Evolutionary conservation across 2,888 invertebrate species (phyloP), one percentile per base, ranked within the genome.

Genomic region (Digitonthophagus gazella): DNA sequence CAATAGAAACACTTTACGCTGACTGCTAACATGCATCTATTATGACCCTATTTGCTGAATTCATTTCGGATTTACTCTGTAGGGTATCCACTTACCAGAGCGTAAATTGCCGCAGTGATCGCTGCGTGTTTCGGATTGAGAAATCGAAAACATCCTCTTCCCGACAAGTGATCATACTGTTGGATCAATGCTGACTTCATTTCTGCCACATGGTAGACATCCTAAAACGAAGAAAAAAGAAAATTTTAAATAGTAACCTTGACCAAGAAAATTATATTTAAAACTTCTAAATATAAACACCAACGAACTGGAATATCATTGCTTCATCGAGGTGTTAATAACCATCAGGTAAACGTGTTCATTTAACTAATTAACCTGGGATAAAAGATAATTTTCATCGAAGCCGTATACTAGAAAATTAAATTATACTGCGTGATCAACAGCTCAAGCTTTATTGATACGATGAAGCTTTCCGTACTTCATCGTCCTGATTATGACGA

Each of bases 141-240:
- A 61, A 61, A 61, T 61, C 61, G 61, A 61, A 16, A 61, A 61
- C 61, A 61, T 61, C 61, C 61, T 20, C 61, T 15, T 18, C 61
- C 19, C 8, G 61, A 61, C 18, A 61, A 61, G 18, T 61, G 61
- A 61, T 61, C 61, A 61, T 61, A 61, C n/a, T 18, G 61, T 19
- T 16, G 19, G 20, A 61, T 19, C 18, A 61, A n/a, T 18, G 61
- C 20, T 14, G 61, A 61, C 61, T 19, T 61, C 61, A 61, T 61
- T 61, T 61, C 61, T 61, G 20, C 61, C 61, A 20, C 61, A 61
- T 61, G 61, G 61, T 61, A 61, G 61, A 19, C 18, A 19, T 61
- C n/a, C 61, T 61, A 20, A 18, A 58, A 61, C 15, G n/a, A 61
- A 61, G 18, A 8, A 15, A 58, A 61, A 15, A 61, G 8, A 61